phyloP scores from a whole-genome alignment of 2,888 invertebrate genomes.

The Hedya salicella region DNA sequence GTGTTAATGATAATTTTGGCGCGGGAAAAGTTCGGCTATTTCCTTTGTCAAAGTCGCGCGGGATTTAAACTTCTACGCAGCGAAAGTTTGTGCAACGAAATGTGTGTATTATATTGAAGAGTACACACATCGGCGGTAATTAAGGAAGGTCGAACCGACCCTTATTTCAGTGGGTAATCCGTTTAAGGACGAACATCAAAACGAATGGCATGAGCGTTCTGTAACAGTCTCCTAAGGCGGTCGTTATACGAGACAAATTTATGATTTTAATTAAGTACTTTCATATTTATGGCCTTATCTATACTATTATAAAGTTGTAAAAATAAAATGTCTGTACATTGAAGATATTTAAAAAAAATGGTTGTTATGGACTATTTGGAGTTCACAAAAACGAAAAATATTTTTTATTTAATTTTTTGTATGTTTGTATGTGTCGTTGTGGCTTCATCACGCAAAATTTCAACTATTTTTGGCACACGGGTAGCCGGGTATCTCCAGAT shows the following conservation, averaged over 20 bases:
- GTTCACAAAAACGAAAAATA: too few relatives aligned
- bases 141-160: constrained; percentile 1
- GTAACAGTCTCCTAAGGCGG: constrained; percentile 17
- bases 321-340: too few relatives aligned
- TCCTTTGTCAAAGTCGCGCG: not conserved
- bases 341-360: too few relatives aligned
- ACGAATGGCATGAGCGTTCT: constrained; percentile 7
- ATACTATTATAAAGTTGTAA: too few relatives aligned
- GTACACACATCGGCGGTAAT: constrained; percentile 2
- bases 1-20: not conserved
- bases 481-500: too few relatives aligned
- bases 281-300: constrained; percentile 1
- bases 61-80: not conserved
- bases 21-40: not conserved
- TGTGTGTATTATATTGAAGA: not conserved
- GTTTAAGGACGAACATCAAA: constrained; percentile 21
- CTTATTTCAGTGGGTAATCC: constrained; percentile 20
- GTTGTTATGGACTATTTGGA: too few relatives aligned
- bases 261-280: constrained; percentile 25
- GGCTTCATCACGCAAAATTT: too few relatives aligned
- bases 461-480: too few relatives aligned
- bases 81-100: constrained; percentile 2
- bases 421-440: too few relatives aligned
- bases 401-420: too few relatives aligned
- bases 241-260: constrained; percentile 20